Percentiles rank a stretch among this genome's conserved stretches.
phyloP scores from a whole-genome alignment of 2,113 vertebrate species.

The Nansenia antarctica region DNA sequence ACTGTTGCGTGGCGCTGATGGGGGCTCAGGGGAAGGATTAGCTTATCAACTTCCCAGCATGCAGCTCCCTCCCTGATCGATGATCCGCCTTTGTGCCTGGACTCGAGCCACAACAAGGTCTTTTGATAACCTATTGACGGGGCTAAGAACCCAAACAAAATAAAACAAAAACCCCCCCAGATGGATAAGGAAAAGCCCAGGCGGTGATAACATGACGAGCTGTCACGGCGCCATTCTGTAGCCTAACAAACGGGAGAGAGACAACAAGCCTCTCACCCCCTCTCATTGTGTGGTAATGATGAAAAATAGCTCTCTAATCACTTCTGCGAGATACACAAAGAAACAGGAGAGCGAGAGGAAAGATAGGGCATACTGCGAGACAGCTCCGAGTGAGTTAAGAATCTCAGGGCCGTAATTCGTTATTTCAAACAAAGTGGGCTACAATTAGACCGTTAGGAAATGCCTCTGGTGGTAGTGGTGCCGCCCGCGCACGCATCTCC shows the following conservation, averaged over 20 bases:
- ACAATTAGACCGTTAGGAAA: neutral
- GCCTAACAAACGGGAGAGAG: conserved; percentile 49
- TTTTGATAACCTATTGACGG: conserved; percentile 78
- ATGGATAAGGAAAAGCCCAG: conserved; percentile 3
- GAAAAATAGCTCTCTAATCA: conserved; percentile 56
- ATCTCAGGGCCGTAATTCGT: neutral
- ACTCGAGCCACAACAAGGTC: conserved; percentile 65
- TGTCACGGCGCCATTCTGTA: conserved; percentile 39
- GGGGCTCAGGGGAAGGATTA: conserved; percentile 70
- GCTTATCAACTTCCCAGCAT: conserved; percentile 75
- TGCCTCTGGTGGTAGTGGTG: neutral
- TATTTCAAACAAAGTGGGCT: neutral
- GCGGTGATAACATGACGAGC: neutral
- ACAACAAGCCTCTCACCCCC: conserved; percentile 44
- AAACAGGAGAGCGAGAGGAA: neutral
- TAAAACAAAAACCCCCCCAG: conserved; percentile 25
- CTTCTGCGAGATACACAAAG: conserved; percentile 24
- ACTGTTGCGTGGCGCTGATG: conserved; percentile 51
- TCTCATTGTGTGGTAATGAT: conserved; percentile 56
- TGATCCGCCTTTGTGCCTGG: conserved; percentile 63
- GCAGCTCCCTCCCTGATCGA: conserved; percentile 69
- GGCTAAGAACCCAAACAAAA: conserved; percentile 39
- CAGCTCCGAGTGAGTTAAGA: neutral
- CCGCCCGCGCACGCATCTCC: neutral
- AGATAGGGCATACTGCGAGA: neutral